Evolutionary conservation across 2,113 vertebrate species (phyloP), one percentile per base, ranked within the genome.

Genomic region (Puntigrus tetrazona): DNA sequence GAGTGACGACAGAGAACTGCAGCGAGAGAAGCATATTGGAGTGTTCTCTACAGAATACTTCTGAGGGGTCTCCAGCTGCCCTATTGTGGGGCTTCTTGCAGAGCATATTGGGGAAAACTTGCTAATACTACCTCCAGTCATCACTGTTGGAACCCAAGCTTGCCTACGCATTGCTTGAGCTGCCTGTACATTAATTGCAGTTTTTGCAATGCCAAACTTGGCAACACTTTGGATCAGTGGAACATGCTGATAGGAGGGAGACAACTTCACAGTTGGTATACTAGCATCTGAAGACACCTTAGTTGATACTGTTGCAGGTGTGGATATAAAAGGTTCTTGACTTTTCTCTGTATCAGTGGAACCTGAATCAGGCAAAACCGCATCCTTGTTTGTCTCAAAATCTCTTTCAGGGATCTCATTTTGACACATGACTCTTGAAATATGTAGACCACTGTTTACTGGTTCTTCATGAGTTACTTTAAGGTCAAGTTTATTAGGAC

Each of bases 1-100:
- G 1, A 99, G 94, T 0, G 98, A 99, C 13, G 97, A 99, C 67
- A 99, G 92, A 2, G 98, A 99, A 78, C 97, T 98, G 85, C 97
- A 98, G 0, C 97, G 95, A 8, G 97, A 99, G 89, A 99, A 97
- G 89, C 96, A 97, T 82, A 97, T 96, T 0, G 97, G 96, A 0
- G 95, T 97, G 27, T 97, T 96, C 85, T 98, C 96, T 7, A 96
- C 96, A 0, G 93, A 96, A 88, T 96, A 96, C 78, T 96, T 98
- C 92, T 97, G 97, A 75, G 96, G 91, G 0, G 94, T 96, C 87
- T 98, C 96, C 91, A 97, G 94, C 8, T 95, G 93, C 0, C 84
- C 91, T 0, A 92, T 78, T 5, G 92, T 90, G 0, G 93, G 94
- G 0, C 93, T 93, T 78, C 92, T 87, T 0, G 92, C 87, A 2